Evolutionary conservation across 2,888 invertebrate genomes (phyloP), one percentile per base, ranked within the genome.

Genomic region (Dryobotodes eremita): DNA sequence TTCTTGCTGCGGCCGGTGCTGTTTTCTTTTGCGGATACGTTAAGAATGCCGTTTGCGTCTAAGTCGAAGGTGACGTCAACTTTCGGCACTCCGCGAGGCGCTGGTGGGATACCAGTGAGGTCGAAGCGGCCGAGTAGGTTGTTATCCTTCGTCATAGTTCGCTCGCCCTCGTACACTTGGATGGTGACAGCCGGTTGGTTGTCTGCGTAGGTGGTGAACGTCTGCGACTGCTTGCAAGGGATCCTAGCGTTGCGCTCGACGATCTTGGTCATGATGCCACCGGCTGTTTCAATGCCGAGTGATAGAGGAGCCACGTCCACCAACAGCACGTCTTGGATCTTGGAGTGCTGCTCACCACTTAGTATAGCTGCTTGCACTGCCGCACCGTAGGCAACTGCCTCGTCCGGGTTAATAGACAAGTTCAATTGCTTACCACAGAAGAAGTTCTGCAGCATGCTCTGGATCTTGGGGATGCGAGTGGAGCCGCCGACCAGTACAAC

Each of bases 401-500:
- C 98, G 89, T 98, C 98, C 0, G 98, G 98, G 92, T 98, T 98
- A 89, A 98, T 98, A 8, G 98, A 98, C 50, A 98, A 95, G 91
- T 98, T 98, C 11, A 98, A 94, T 62, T 97, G 95, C 93, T 98
- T 98, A 50, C 98, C 98, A 87, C 97, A 97, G 97, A 98, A 98
- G 96, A 98, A 98, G 93, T 98, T 98, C 93, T 98, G 97, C 50
- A 98, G 94, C 92, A 98, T 97, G 85, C 95, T 98, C 92, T 98
- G 98, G 71, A 98, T 97, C 92, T 98, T 98, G 0, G 98, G 98
- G 72, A 98, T 98, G 72, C 98, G 97, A 0, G 98, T 98, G 0
- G 98, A 98, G 36, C 98, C 98, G 23, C 98, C 98, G 50, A 98
- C 98, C 20, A 98, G 96, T 0, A 98, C 98, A 8, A 98, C 98